Conservation (phyloP, 2,113 vertebrate genomes). For the Eulemur rufifrons region DNA sequence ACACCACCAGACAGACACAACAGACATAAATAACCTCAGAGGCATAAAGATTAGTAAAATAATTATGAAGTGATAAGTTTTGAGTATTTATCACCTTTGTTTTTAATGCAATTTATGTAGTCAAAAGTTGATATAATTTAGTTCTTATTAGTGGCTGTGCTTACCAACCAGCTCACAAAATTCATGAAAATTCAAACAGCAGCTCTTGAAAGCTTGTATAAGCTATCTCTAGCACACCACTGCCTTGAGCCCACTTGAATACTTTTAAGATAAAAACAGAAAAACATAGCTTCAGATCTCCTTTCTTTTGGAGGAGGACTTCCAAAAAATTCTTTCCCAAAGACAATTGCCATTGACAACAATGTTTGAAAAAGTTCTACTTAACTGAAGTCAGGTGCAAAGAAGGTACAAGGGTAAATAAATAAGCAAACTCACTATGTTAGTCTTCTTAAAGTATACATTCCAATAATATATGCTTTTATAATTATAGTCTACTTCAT, state of each 20-base stretch:
- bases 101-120: background rate
- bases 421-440: background rate
- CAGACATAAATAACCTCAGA: background rate
- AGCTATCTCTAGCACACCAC: background rate
- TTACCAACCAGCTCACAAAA: background rate
- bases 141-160: background rate
- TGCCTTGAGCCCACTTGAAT: background rate
- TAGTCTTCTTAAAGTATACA: background rate
- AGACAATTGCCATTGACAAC: background rate
- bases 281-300: background rate
- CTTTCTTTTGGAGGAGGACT: background rate
- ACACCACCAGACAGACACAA: rapidly evolving
- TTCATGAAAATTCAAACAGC: background rate
- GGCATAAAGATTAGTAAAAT: background rate
- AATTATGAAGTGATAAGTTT: background rate
- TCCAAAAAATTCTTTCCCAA: background rate
- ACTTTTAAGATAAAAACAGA: background rate
- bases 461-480: background rate
- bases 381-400: background rate
- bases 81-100: background rate
- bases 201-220: background rate
- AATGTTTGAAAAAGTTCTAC: background rate
- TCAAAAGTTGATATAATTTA: background rate
- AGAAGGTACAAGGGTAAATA: background rate
- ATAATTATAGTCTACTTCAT: background rate